Conservation (phyloP, 2,888 invertebrate genomes). For the Deilephila elpenor region DNA sequence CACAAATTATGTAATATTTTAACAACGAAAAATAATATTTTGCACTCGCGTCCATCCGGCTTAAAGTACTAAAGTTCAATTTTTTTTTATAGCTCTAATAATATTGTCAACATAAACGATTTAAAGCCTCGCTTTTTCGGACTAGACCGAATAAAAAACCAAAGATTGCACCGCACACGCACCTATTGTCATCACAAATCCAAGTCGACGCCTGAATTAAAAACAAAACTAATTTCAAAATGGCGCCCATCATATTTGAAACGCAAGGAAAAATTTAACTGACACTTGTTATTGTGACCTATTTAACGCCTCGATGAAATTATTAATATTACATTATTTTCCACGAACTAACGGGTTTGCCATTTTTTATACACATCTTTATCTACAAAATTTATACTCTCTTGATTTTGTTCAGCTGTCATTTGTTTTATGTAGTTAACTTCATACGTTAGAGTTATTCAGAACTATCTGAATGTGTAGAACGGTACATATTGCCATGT, state of each 20-base stretch:
- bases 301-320: conserved; percentile 13
- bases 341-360: not conserved
- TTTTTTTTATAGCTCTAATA: not conserved
- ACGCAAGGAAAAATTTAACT: conserved; percentile 7
- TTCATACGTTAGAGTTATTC: not conserved
- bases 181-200: not conserved
- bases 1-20: not conserved
- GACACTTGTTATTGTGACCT: conserved; percentile 25
- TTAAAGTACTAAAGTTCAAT: not conserved
- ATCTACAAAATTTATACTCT: not conserved
- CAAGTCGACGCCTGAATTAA: not conserved
- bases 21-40: not conserved
- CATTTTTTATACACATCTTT: not conserved
- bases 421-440: not conserved
- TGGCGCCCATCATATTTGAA: conserved; percentile 2
- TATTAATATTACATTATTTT: conserved; percentile 19
- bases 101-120: no score
- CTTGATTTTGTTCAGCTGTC: not conserved
- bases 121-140: no score
- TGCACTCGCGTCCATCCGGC: not conserved
- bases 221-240: not conserved
- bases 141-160: no score
- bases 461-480: not conserved
- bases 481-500: no score
- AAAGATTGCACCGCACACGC: not conserved